phyloP scores from a whole-genome alignment of 2,797 vertebrate species.

The Sylvia borin region DNA sequence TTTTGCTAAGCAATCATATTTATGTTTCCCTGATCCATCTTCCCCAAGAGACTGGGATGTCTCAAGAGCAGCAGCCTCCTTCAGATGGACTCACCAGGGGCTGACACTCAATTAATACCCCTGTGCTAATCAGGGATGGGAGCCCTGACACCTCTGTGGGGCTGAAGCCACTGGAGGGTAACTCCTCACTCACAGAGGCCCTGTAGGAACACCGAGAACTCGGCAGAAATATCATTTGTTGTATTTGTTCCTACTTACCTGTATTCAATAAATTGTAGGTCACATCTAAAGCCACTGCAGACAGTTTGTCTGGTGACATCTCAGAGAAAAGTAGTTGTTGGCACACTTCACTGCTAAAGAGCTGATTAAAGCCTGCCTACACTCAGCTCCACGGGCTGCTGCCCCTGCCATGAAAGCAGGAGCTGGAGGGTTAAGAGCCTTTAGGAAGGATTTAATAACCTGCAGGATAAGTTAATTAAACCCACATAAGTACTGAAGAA shows the following conservation, averaged over 20 bases:
- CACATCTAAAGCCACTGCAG: neutral
- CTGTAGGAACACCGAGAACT: neutral
- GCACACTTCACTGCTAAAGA: no score
- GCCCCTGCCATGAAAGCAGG: neutral
- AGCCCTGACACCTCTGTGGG: neutral
- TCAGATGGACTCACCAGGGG: slow-evolving; percentile 11
- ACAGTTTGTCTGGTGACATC: neutral
- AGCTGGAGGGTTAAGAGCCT: neutral
- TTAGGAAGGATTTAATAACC: neutral
- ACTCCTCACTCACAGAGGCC: neutral
- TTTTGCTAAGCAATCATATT: no score
- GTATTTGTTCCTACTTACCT: neutral
- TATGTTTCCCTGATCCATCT: no score
- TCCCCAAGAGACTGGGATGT: no score
- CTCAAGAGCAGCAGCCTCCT: neutral
- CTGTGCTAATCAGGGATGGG: neutral
- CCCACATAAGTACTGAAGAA: neutral
- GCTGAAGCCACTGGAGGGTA: neutral
- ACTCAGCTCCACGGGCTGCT: neutral
- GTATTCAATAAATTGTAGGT: neutral
- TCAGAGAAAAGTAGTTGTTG: neutral
- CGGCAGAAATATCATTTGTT: neutral
- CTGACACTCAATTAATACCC: neutral
- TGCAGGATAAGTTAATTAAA: neutral
- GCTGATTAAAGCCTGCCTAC: rapidly evolving